These are phyloP conservation scores for Lasiurus cinereus DNA, from an alignment of 2,113 vertebrate species.

Conservation along the genomic window DNA sequence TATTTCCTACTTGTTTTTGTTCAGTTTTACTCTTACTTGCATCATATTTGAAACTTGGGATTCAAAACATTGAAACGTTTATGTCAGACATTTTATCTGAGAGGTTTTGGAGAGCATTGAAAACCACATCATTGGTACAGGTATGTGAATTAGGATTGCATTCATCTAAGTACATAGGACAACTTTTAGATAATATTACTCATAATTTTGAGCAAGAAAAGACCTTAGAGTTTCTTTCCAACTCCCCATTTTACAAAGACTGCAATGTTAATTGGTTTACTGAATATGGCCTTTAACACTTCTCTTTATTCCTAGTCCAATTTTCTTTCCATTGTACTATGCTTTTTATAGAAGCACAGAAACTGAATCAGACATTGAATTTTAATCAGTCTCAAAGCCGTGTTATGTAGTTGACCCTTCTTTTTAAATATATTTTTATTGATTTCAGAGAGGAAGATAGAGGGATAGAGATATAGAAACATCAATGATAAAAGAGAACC, in stretches of 20 bases:
- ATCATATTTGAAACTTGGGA: neutral
- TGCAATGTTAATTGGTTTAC: neutral
- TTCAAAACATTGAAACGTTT: neutral
- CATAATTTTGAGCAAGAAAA: neutral
- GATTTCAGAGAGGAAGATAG: no score
- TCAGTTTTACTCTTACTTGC: neutral
- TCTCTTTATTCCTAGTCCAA: constrained; percentile 6
- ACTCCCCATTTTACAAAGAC: neutral
- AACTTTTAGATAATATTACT: neutral
- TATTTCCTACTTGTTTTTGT: neutral
- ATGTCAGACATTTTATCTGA: neutral
- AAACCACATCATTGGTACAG: neutral
- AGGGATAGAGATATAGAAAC: no score
- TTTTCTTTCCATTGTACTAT: constrained; percentile 28
- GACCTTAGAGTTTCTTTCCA: neutral
- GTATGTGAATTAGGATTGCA: neutral
- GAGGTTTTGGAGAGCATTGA: neutral
- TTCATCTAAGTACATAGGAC: neutral
- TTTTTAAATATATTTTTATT: neutral
- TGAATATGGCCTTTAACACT: neutral
- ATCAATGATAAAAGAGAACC: no score
- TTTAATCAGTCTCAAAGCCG: constrained; percentile 18
- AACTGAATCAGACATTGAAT: constrained; percentile 14
- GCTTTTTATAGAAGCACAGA: neutral
- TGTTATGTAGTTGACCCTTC: neutral